These are phyloP conservation scores for Drosophila ambigua DNA, from an alignment of 1,140 invertebrate genomes.

Conservation along the genomic window DNA sequence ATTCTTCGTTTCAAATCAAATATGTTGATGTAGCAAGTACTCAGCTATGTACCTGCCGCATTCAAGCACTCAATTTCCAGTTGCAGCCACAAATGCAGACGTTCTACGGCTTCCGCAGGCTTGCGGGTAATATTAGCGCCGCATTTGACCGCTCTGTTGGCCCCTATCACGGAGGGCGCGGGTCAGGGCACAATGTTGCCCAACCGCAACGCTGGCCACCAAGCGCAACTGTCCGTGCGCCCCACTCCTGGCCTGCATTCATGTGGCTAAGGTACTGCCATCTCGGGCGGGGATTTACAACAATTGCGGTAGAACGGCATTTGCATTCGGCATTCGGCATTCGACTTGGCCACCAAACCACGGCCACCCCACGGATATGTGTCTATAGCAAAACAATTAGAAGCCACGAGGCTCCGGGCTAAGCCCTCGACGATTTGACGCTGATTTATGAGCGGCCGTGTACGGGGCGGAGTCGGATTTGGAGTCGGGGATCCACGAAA, in stretches of 20 bases:
- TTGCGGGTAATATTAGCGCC: conserved; percentile 67
- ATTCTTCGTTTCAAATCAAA: too few species aligned
- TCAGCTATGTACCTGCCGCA: conserved; percentile 17
- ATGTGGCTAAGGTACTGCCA: conserved; percentile 14
- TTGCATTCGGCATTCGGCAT: conserved; percentile 70
- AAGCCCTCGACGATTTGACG: conserved; percentile 76
- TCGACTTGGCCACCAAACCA: conserved; percentile 48
- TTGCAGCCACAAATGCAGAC: conserved; percentile 34
- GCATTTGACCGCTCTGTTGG: conserved; percentile 67
- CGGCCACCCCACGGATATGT: conserved; percentile 60
- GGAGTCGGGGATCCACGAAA: conserved; percentile 27
- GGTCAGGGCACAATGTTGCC: conserved; percentile 49
- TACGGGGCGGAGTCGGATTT: neutral
- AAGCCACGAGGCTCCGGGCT: conserved; percentile 49
- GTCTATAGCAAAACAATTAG: conserved; percentile 83
- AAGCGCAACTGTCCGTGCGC: conserved; percentile 55
- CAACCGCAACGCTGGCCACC: conserved; percentile 49
- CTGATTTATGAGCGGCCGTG: conserved; percentile 66
- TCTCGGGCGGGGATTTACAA: conserved; percentile 56
- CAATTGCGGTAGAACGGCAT: conserved; percentile 68
- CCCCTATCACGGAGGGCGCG: conserved; percentile 52
- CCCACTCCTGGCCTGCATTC: conserved; percentile 2
- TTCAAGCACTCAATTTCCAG: conserved; percentile 35
- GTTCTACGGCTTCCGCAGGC: conserved; percentile 20
- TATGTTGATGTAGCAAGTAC: too few species aligned